Evolutionary conservation across 92 coral and sea anemone species (phyloP), one percentile per base, ranked within the genome.

Genomic region (Porites lobata): DNA sequence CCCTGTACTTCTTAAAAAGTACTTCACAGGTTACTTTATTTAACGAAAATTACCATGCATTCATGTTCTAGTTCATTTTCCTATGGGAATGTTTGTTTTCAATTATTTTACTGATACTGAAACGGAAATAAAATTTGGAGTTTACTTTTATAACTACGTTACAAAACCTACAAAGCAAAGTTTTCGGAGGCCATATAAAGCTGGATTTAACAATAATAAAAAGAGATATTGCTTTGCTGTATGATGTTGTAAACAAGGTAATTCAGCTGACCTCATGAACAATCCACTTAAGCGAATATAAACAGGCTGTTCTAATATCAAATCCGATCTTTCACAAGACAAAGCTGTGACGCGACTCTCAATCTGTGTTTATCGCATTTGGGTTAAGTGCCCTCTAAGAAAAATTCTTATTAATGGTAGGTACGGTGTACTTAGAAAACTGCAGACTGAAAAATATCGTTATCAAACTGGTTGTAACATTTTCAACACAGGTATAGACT

Each of bases 261-360:
- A 10, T 62, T 26, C 47, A 58, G 54, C 38, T 68, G 50, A 79
- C 73, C 58, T 19, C 73, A 51, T 65, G 50, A 53, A 24, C 20
- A 52, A 17, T 1, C 21, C 51, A 69, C 84, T 50, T 22, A 68
- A 54, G 65, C 76, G 56, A 81, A 81, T 81, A 69, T 81, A 54
- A 9, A 50, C 52, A 38, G 47, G 47, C 47, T 38, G 66, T 53
- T 81, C 85, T 81, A 81, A 81, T 81, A 68, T 81, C 85, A 14
- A 56, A 38, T 38, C 47, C 61, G 4, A 53, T 26, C 19, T 65
- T 24, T 69, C 85, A 81, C 76, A 66, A 53, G 73, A 17, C 66
- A 8, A 26, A 66, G 20, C n/a, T 11, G 62, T 69, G 85, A 68
- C 66, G 47, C 47, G 47, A 38, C 47, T 38, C 47, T 56, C 12